Percentiles rank a stretch among this genome's conserved stretches.
Evolutionary conservation across 2,113 vertebrate species (phyloP).

Genomic region (Formicarius rufipectus): DNA sequence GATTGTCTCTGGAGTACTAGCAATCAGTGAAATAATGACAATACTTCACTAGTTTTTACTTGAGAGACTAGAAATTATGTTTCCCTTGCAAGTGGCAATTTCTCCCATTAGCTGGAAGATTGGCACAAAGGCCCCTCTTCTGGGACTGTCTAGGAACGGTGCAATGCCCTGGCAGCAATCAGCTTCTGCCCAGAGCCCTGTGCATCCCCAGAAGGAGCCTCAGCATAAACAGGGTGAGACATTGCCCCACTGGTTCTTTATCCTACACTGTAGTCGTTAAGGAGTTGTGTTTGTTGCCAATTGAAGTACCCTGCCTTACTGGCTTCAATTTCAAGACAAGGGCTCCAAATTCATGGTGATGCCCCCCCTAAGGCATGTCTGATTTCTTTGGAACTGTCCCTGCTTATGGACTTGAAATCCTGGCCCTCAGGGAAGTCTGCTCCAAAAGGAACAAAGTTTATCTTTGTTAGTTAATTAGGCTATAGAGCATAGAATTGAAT

Average conservation of each 20-base stretch:
- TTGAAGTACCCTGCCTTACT: background rate
- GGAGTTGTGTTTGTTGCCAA: background rate
- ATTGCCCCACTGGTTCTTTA: rapidly evolving
- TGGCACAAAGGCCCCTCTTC: background rate
- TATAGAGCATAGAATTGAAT: background rate
- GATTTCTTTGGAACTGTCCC: background rate
- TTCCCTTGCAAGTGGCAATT: background rate
- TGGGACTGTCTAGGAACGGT: background rate
- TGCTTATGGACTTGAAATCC: background rate
- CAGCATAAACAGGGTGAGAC: background rate
- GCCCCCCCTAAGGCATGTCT: background rate
- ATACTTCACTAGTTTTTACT: background rate
- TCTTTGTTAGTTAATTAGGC: background rate
- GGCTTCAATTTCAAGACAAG: background rate
- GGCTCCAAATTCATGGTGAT: background rate
- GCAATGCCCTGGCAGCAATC: background rate
- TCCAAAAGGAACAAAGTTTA: background rate
- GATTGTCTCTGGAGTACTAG: background rate
- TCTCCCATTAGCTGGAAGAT: background rate
- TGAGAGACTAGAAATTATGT: background rate
- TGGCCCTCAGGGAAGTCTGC: background rate
- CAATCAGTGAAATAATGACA: background rate
- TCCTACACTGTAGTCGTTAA: background rate
- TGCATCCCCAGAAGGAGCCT: background rate
- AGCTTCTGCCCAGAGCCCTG: background rate